Evolutionary conservation across 1,140 invertebrate species (phyloP).

Genomic region (Scaptomyza hsui): DNA sequence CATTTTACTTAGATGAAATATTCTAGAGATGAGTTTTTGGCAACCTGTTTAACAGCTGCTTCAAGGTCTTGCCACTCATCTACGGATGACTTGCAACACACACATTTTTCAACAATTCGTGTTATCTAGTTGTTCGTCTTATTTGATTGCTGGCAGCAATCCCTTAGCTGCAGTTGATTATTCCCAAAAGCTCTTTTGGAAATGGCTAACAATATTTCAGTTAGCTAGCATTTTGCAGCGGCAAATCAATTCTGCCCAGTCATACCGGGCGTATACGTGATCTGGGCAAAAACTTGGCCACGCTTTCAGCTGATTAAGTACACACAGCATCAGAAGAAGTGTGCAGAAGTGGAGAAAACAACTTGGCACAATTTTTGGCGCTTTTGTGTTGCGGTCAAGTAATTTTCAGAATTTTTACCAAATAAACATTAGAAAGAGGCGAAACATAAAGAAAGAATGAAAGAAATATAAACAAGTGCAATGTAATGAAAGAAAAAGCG

Average conservation of each 20-base stretch:
- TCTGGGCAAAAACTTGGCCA: constrained; percentile 32
- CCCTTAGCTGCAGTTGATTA: constrained; percentile 20
- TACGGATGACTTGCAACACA: constrained; percentile 7
- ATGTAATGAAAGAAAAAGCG: constrained; percentile 67
- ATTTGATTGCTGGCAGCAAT: constrained; percentile 16
- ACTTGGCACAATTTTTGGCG: constrained; percentile 65
- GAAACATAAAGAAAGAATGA: constrained; percentile 17
- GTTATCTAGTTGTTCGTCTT: constrained; percentile 3
- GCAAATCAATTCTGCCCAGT: constrained; percentile 31
- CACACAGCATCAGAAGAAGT: constrained; percentile 4
- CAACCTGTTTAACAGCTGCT: neutral
- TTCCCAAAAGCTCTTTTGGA: constrained; percentile 14
- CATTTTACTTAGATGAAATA: neutral
- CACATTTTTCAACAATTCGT: neutral
- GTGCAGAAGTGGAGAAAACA: constrained; percentile 58
- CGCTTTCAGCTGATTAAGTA: constrained; percentile 53
- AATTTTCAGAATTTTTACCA: constrained; percentile 57
- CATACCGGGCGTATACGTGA: constrained; percentile 42
- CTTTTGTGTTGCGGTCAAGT: constrained; percentile 71
- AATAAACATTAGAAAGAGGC: constrained; percentile 20
- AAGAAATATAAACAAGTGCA: constrained; percentile 61
- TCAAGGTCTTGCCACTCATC: neutral
- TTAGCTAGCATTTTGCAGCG: neutral
- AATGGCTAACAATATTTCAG: constrained; percentile 29
- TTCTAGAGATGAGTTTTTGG: neutral